Base-by-base conservation (phyloP, 1,140 invertebrate species). In the Pentalonia nigronervosa region DNA sequence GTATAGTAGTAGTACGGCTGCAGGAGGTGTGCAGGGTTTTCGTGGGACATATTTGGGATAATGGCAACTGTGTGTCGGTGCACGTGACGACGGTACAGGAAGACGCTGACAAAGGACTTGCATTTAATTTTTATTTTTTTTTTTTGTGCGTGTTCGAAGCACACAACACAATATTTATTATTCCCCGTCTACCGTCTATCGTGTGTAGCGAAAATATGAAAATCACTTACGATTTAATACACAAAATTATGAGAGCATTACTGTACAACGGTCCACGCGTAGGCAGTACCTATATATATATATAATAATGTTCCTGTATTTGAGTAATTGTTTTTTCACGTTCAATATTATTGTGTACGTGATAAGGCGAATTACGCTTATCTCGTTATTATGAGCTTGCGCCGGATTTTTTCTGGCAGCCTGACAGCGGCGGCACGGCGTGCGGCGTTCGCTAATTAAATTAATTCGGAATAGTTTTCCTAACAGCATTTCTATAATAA, bases 381-480 rank as follows among this genome's bases (percentile, higher is more conserved):
- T 86, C 84, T 86, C 36, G 50, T 56, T 56, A 48, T 48, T n/a
- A 76, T 56, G 50, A 23, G 34, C 21, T 53, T 56, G 45, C 23
- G 88, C 34, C 34, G 88, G 88, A 56, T 76, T 76, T 67, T 76
- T 56, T 89, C 88, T 53, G 88, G 88, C 88, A 56, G 53, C 34
- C 88, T 25, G 50, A 56, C 88, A 89, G 88, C 87, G n/a, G 60
- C 60, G 30, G 60, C 30, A 14, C 60, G 60, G n/a, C 34, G 21
- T 56, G 14, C 60, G 60, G n/a, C 34, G 21, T 56, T 56, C 20
- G 9, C 50, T 89, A 89, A 89, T 89, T 89, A 56, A 89, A 88
- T 48, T 89, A 56, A 50, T 53, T 89, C 23, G 50, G 23, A 89
- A 89, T 89, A 53, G 48, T 30, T 88, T 89, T 89, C n/a, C 50